Percentiles rank a stretch among this genome's conserved stretches.
These are phyloP conservation scores for Onychomys torridus DNA, from an alignment of 2,797 vertebrate species.

Conservation along the genomic window DNA sequence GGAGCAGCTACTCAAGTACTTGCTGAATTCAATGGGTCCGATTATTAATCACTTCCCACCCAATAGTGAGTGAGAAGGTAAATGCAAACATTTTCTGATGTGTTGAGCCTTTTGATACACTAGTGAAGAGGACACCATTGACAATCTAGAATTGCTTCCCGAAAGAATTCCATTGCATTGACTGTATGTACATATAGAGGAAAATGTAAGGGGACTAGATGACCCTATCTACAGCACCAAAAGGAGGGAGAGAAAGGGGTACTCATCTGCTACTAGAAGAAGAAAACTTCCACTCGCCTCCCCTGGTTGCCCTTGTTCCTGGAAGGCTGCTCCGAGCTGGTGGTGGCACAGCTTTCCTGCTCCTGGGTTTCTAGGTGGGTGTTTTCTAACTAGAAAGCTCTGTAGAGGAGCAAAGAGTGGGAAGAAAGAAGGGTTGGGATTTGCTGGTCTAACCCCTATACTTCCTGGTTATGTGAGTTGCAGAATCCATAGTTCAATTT, in stretches of 20 bases:
- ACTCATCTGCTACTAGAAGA: background rate
- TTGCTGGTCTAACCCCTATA: background rate
- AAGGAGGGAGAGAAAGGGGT: background rate
- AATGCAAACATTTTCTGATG: background rate
- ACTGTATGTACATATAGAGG: slow-evolving; percentile 21
- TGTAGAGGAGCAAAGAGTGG: background rate
- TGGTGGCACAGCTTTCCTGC: background rate
- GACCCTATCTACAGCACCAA: background rate
- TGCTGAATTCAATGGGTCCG: background rate
- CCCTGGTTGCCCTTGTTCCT: background rate
- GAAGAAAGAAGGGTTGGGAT: background rate
- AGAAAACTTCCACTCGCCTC: background rate
- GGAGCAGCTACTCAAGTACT: background rate
- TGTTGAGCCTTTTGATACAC: background rate
- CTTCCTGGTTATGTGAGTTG: background rate
- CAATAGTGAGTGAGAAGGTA: background rate
- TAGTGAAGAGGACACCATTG: background rate
- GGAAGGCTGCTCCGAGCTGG: background rate
- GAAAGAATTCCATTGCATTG: background rate
- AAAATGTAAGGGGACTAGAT: background rate
- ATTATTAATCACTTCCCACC: background rate
- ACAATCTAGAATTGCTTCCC: background rate
- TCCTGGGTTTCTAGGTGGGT: background rate
- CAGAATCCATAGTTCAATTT: slow-evolving; percentile 6
- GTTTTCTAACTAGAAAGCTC: background rate